Base-by-base conservation (phyloP, 2,888 invertebrate genomes). In the Philhelius pedissequus region DNA sequence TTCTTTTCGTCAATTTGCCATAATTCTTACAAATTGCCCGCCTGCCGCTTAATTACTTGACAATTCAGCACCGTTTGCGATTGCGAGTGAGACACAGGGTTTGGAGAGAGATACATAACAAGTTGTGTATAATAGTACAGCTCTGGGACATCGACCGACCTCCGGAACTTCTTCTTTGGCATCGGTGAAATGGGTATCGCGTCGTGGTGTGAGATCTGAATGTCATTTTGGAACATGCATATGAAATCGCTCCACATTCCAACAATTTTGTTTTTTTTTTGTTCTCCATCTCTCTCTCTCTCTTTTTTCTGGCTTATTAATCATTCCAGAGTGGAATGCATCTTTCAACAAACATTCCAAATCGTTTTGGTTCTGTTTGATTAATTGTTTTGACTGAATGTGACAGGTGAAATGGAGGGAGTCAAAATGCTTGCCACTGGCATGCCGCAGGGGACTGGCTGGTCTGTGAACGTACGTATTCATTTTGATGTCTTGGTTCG, bases 1-100 rank as follows among this genome's bases (percentile, higher is more conserved):
- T 75, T 76, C 84, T 80, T 84, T 80, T 80, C 84, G 80, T 80
- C 80, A 84, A 84, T 84, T 84, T 80, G 74, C 76, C 84, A 84
- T 71, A 84, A 84, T 76, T 84, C 68, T 66, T 80, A 66, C 75
- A 84, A 84, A 80, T 80, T 84, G 84, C 75, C 50, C 54, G 40
- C 66, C 54, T 80, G 80, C 68, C 48, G 66, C 66, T 84, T 84
- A 84, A 84, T 84, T 80, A 84, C 84, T 71, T 84, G 71, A 76
- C 68, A 71, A 54, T 38, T 58, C 68, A 18, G 38, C 66, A 50
- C 15, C 30, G 64, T 69, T 25, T 38, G 20, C 9, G 64, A 74
- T 25, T 38, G 20, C 9, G 7, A 62, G 40, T 30, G 45, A 40
- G 43, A 35, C n/a, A 45, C 40, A 13, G n/a, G n/a, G n/a, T n/a